Base-by-base conservation (phyloP, 2,888 invertebrate genomes). In the Laothoe populi region DNA sequence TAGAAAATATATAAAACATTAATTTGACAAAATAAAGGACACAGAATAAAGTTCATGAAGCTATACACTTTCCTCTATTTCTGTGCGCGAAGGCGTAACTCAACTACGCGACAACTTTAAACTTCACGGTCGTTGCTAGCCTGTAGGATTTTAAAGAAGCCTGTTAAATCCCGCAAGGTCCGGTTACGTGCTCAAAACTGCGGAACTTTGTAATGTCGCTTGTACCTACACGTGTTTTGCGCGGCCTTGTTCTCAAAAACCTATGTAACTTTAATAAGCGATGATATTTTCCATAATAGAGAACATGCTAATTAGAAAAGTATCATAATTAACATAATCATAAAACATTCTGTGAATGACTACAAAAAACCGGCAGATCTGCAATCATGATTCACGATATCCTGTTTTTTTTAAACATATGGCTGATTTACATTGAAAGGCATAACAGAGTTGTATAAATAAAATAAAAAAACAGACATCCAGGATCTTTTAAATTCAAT, bases 31-130 rank as follows among this genome's bases (percentile, higher is more conserved):
- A 53, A 53, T 35, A 35, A 48, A 48, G 13, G 35, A 10, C 4
- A 19, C 44, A n/a, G 8, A 44, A 8, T 44, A 8, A 5, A 4
- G 2, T 19, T 19, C 8, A 8, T 19, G 16, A 10, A 16, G 1
- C 19, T n/a, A 4, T 4, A 31, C 53, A 10, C 53, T 40, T n/a
- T 24, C 38, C 57, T 58, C 38, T 58, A 40, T 40, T 58, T 40
- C 4, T n/a, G n/a, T 11, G 24, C 24, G 24, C 21, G 19, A 40
- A 19, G 65, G 65, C 63, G 70, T 65, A 75, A 73, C 72, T 74
- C 71, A 63, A 62, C 46, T 13, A 23, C 24, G 65, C 68, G 57
- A 65, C 68, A 75, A 70, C 75, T 74, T 74, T 70, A 72, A 74
- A 75, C 72, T 74, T 70, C 61, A 62, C 62, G 66, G 58, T 63